Conservation (phyloP, 2,797 vertebrate genomes). For the Xiphophorus birchmanni region DNA sequence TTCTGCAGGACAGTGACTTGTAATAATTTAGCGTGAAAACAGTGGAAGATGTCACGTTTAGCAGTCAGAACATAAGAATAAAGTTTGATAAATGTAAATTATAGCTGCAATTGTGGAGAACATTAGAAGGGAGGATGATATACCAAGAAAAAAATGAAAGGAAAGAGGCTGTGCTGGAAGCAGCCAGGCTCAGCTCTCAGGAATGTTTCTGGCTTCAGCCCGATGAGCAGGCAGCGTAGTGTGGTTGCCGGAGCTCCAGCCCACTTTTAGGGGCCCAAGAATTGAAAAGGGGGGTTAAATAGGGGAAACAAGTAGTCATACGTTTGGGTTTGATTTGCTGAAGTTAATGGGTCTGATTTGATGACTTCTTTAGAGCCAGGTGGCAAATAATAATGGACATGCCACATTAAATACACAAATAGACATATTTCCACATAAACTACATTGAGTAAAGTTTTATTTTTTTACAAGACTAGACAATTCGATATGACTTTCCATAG, state of each 20-base stretch:
- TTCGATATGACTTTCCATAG: constrained; percentile 2
- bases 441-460: neutral
- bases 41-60: constrained; percentile 25
- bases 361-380: constrained; percentile 32
- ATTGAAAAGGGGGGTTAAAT: constrained; percentile 66
- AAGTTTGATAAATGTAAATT: neutral
- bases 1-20: constrained; percentile 30
- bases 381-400: constrained; percentile 54
- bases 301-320: constrained; percentile 64
- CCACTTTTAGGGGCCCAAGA: constrained; percentile 76
- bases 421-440: constrained; percentile 25
- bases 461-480: constrained; percentile 20
- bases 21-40: constrained; percentile 19
- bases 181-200: constrained; percentile 79
- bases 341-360: constrained; percentile 38
- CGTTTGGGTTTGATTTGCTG: constrained; percentile 51
- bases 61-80: constrained; percentile 13
- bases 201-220: constrained; percentile 81
- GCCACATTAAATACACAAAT: constrained; percentile 24
- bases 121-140: constrained; percentile 44
- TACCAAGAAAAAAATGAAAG: constrained; percentile 57
- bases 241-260: constrained; percentile 77
- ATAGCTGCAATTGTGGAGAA: constrained; percentile 1
- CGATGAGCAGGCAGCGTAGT: constrained; percentile 75
- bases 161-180: constrained; percentile 62